phyloP scores from a whole-genome alignment of 2,888 invertebrate species.

The Spodoptera picta region DNA sequence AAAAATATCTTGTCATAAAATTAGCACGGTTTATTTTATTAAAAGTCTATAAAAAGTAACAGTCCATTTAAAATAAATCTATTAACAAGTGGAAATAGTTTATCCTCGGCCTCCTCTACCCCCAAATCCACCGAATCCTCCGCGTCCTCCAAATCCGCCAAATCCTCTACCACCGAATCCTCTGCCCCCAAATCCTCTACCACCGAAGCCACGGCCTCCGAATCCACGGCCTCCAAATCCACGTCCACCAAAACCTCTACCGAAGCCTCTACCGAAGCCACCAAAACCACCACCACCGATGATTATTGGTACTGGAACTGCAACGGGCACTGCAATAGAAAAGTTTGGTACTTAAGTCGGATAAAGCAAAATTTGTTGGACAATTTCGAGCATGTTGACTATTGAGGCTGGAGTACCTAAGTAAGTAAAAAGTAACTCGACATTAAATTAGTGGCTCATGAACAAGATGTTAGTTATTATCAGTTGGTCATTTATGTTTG shows the following conservation, averaged over 20 bases:
- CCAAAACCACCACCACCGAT: conserved; percentile 60
- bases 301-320: conserved; percentile 62
- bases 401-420: too few relatives aligned
- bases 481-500: too few relatives aligned
- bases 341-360: too few relatives aligned
- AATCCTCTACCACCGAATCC: conserved; percentile 44
- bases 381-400: too few relatives aligned
- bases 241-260: conserved; percentile 64
- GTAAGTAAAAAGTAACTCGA: too few relatives aligned
- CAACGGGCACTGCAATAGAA: conserved; percentile 40
- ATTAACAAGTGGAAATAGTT: not conserved
- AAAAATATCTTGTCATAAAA: too few relatives aligned
- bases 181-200: conserved; percentile 54
- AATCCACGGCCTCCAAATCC: conserved; percentile 64
- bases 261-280: conserved; percentile 62
- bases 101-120: conserved; percentile 51
- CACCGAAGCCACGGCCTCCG: conserved; percentile 56
- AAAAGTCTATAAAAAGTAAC: not conserved
- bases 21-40: conserved; percentile 5
- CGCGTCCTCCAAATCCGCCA: conserved; percentile 46
- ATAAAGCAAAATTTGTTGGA: not conserved
- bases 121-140: conserved; percentile 41
- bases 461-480: too few relatives aligned
- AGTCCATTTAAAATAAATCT: not conserved
- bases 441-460: too few relatives aligned